Evolutionary conservation across 2,113 vertebrate species (phyloP).

Genomic region (Chelonoidis abingdonii): DNA sequence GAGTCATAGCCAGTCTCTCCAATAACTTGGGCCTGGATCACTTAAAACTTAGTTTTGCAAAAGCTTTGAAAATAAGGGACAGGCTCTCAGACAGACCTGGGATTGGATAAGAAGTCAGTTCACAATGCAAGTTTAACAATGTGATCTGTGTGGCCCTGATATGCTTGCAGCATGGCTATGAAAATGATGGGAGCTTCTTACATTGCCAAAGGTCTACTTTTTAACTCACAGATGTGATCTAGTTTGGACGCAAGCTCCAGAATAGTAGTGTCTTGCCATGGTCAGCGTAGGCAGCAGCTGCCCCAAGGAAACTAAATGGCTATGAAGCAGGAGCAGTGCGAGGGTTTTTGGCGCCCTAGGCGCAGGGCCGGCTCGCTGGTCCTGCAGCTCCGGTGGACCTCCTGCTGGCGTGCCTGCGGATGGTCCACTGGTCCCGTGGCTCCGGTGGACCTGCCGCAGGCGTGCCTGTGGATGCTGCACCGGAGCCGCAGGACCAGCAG

Average conservation of each 20-base stretch:
- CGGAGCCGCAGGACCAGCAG: too few relatives aligned
- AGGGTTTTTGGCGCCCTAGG: too few relatives aligned
- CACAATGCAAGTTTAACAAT: conserved; percentile 3
- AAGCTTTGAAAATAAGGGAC: neutral
- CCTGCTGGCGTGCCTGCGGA: too few relatives aligned
- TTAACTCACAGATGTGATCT: neutral
- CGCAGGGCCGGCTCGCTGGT: too few relatives aligned
- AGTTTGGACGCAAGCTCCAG: neutral
- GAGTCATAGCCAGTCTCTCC: neutral
- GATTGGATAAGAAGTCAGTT: neutral
- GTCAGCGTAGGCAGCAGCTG: neutral
- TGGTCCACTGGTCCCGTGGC: too few relatives aligned
- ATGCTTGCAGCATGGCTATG: neutral
- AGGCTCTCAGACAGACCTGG: neutral
- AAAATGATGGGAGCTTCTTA: neutral
- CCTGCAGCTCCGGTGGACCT: too few relatives aligned
- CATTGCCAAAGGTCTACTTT: neutral
- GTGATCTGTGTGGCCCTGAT: neutral
- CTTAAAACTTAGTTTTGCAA: too few relatives aligned
- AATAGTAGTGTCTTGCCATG: neutral
- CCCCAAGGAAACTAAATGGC: neutral
- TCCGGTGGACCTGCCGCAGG: too few relatives aligned
- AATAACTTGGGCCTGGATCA: neutral
- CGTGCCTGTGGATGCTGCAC: too few relatives aligned
- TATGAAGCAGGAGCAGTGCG: neutral